phyloP scores from a whole-genome alignment of 1,140 invertebrate species.

The Oppia nitens region DNA sequence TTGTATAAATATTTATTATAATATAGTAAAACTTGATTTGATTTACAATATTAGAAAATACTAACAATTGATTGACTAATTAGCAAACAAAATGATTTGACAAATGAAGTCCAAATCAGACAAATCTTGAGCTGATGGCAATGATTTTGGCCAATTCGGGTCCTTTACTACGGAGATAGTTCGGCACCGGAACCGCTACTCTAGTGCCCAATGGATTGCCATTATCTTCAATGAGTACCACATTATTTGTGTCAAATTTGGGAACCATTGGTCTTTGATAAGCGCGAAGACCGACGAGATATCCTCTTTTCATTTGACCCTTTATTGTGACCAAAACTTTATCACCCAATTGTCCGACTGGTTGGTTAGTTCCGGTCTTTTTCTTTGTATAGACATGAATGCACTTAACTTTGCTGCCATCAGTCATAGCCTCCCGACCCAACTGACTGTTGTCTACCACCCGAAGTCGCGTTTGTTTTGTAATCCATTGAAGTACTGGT shows the following conservation, averaged over 20 bases:
- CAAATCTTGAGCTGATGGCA: conserved; percentile 77
- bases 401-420: conserved; percentile 68
- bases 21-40: too few species aligned
- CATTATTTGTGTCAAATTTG: conserved; percentile 88
- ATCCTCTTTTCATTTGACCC: conserved; percentile 89
- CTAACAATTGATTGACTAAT: too few species aligned
- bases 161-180: conserved; percentile 66
- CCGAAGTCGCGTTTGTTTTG: conserved; percentile 49
- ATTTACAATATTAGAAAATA: too few species aligned
- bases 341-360: conserved; percentile 42
- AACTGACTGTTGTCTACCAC: conserved; percentile 92
- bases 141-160: conserved; percentile 88
- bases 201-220: conserved; percentile 75
- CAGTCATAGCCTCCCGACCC: conserved; percentile 77
- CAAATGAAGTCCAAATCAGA: conserved; percentile 36
- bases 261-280: conserved; percentile 64
- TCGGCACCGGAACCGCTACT: conserved; percentile 85
- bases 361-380: conserved; percentile 13
- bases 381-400: conserved; percentile 35
- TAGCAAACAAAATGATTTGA: neutral
- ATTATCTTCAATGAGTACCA: conserved; percentile 87
- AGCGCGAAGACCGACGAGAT: conserved; percentile 79
- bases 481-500: conserved; percentile 25
- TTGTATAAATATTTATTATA: too few species aligned
- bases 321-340: conserved; percentile 86